Percentiles rank a stretch among this genome's conserved stretches.
phyloP scores from a whole-genome alignment of 2,888 invertebrate species.

The Caenorhabditis sulstoni region DNA sequence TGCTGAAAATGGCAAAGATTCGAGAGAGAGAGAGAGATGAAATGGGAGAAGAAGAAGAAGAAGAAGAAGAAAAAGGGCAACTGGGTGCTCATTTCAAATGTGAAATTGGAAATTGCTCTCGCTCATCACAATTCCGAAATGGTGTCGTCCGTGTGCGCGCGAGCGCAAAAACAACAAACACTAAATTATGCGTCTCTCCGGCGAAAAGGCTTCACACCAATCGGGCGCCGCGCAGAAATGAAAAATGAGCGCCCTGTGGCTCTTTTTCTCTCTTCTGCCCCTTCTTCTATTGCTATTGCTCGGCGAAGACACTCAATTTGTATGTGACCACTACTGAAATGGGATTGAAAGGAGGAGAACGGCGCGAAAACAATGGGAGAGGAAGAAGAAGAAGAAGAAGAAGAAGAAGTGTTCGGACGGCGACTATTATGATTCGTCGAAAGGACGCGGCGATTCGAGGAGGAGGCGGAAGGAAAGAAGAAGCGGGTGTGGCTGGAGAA shows the following conservation, averaged over 20 bases:
- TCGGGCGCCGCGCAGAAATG: no score
- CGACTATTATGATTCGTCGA: constrained; percentile 36
- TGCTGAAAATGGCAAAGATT: constrained; percentile 10
- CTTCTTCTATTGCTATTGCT: no score
- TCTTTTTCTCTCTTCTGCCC: not conserved
- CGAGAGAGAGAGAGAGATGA: not conserved
- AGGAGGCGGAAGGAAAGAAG: no score
- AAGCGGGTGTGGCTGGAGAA: constrained; percentile 27
- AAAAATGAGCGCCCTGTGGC: constrained; percentile 35
- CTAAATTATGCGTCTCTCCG: constrained; percentile 43
- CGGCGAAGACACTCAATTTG: constrained; percentile 39
- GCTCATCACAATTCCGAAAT: constrained; percentile 15
- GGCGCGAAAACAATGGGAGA: not conserved
- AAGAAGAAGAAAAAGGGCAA: not conserved
- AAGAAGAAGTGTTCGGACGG: constrained; percentile 20
- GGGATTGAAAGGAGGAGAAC: constrained; percentile 15
- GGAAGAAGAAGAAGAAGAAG: constrained; percentile 9
- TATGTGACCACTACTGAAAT: constrained; percentile 24
- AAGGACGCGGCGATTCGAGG: constrained; percentile 39
- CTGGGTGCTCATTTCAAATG: not conserved
- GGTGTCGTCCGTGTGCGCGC: not conserved
- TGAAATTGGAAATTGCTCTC: constrained; percentile 18
- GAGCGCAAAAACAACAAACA: constrained; percentile 46
- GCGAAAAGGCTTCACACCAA: constrained; percentile 47
- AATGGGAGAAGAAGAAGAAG: not conserved